Percentiles rank a stretch among this genome's conserved stretches.
Evolutionary conservation across 2,797 vertebrate genomes (phyloP).

Genomic region (Arnoldichthys spilopterus): DNA sequence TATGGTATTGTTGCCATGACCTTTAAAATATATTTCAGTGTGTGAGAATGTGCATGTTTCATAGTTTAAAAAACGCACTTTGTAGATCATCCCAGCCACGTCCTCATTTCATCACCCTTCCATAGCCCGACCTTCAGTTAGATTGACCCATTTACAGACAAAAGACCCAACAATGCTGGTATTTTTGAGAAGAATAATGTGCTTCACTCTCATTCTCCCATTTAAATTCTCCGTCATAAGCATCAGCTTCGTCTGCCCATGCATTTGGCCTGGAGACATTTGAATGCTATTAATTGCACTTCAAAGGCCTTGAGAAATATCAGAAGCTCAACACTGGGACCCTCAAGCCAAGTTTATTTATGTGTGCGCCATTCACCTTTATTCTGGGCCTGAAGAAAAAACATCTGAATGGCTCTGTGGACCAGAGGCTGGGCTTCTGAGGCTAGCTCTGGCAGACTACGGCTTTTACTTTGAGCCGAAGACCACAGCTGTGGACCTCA

Average conservation of each 20-base stretch:
- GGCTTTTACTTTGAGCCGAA: slow-evolving; percentile 22
- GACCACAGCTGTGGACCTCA: slow-evolving; percentile 29
- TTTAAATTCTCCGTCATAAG: slow-evolving; percentile 33
- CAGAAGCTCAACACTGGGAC: slow-evolving; percentile 49
- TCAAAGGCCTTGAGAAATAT: slow-evolving; percentile 56
- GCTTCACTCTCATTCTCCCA: slow-evolving; percentile 26
- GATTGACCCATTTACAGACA: slow-evolving; percentile 27
- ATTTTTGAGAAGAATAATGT: slow-evolving; percentile 32
- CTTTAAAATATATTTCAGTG: background rate
- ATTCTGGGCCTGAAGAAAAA: slow-evolving; percentile 37
- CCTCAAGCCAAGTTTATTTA: slow-evolving; percentile 52
- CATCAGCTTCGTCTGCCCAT: slow-evolving; percentile 31
- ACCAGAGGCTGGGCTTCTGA: slow-evolving; percentile 21
- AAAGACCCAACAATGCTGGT: slow-evolving; percentile 1
- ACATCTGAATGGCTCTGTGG: slow-evolving; percentile 37
- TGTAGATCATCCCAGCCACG: background rate
- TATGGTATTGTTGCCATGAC: background rate
- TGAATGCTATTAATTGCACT: slow-evolving; percentile 56
- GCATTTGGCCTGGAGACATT: slow-evolving; percentile 44
- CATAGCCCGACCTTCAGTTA: slow-evolving; percentile 6
- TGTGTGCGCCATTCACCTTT: slow-evolving; percentile 41
- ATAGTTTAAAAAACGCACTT: background rate
- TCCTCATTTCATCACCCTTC: background rate
- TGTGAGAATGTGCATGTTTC: background rate
- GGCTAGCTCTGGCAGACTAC: slow-evolving; percentile 12